phyloP scores from a whole-genome alignment of 2,797 vertebrate species.

The Channa striata region DNA sequence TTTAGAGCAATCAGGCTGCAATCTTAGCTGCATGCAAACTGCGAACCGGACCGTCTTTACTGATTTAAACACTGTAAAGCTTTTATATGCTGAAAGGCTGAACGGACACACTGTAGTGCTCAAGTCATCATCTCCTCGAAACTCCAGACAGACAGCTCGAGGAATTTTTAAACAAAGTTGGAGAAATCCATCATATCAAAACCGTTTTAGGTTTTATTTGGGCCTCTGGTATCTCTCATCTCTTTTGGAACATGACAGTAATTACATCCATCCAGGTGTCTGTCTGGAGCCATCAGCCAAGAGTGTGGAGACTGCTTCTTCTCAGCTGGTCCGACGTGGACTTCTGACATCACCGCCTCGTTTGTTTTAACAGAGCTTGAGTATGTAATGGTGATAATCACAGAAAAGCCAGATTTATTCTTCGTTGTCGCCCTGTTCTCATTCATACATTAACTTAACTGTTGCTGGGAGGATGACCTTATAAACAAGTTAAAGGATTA shows the following conservation, averaged over 20 bases:
- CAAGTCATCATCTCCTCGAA: slow-evolving; percentile 63
- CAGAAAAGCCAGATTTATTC: slow-evolving; percentile 87
- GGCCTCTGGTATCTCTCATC: slow-evolving; percentile 95
- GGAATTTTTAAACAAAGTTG: slow-evolving; percentile 95
- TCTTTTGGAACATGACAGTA: slow-evolving; percentile 95
- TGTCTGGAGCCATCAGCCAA: slow-evolving; percentile 88
- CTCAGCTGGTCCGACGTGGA: slow-evolving; percentile 80
- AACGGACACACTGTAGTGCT: slow-evolving; percentile 38
- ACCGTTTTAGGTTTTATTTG: slow-evolving; percentile 98
- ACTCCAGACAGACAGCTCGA: slow-evolving; percentile 87
- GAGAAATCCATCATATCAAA: slow-evolving; percentile 97
- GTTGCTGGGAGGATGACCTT: slow-evolving; percentile 85
- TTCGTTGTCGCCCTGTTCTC: slow-evolving; percentile 72
- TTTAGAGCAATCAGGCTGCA: slow-evolving; percentile 44
- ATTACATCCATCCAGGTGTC: slow-evolving; percentile 98
- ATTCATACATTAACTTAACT: slow-evolving; percentile 88
- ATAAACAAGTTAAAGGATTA: slow-evolving; percentile 84
- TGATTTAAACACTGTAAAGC: slow-evolving; percentile 55
- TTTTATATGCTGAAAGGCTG: slow-evolving; percentile 30
- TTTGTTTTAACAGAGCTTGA: slow-evolving; percentile 94
- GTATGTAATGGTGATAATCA: slow-evolving; percentile 92
- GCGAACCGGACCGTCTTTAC: slow-evolving; percentile 20
- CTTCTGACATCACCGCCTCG: slow-evolving; percentile 88
- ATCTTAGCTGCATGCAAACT: slow-evolving; percentile 29
- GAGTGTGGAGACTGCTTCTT: slow-evolving; percentile 87